Base-by-base conservation (phyloP, 2,888 invertebrate species). In the Stegana nigrithorax region DNA sequence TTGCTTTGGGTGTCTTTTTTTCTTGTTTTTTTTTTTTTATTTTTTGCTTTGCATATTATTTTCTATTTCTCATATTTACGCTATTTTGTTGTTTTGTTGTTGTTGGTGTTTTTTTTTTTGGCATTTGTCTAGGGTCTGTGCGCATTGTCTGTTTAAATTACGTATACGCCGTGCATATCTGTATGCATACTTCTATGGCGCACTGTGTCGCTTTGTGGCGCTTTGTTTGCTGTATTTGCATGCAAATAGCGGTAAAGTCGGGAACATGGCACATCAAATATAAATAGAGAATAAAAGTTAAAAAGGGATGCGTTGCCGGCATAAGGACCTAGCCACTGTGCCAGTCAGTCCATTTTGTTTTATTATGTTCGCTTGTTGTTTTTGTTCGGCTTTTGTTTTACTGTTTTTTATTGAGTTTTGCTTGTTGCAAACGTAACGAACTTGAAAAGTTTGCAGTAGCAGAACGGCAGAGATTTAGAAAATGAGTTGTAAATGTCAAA, bases 401-500 rank as follows among this genome's bases (percentile, higher is more conserved):
- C n/a, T 39, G n/a, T 39, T 39, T 39, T 12, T 8, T 39, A 10
- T n/a, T 39, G 42, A 17, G 12, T n/a, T 39, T 39, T 39, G 4
- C 14, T 4, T 39, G n/a, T 39, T 42, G 67, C 73, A 73, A 19
- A n/a, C 21, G 76, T 73, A 72, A 73, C 76, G 76, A 75, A 75
- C 76, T 75, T 73, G 78, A 72, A 75, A 66, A 69, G 51, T 67
- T 71, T 29, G 53, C 32, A 45, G 27, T 71, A 45, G 53, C 32
- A 45, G 27, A n/a, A n/a, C 47, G 21, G 60, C 42, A 26, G 42
- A 36, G 42, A 53, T 60, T 42, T 61, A 56, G 69, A 67, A 71
- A 73, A 70, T 75, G 74, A 75, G 76, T 78, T 78, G 75, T 75
- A 78, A 78, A 75, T 75, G 78, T 75, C 75, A 76, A 75, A 78